Conservation (phyloP, 2,797 vertebrate species). For the Pseudotriccus pelzelni region DNA sequence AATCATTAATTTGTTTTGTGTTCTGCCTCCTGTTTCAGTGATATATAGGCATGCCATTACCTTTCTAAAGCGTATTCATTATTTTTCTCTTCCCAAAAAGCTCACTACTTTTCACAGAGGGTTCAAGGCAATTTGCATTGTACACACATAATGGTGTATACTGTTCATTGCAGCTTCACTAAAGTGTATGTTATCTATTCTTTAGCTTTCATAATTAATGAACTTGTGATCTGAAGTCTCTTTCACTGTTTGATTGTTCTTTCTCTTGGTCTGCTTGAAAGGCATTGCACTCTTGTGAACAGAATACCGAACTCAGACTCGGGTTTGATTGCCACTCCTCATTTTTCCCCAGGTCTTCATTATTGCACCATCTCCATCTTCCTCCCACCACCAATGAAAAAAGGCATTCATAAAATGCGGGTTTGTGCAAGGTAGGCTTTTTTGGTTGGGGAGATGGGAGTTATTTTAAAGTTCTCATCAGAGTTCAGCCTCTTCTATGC, state of each 20-base stretch:
- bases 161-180: background rate
- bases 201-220: conserved; percentile 29
- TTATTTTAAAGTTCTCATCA: background rate
- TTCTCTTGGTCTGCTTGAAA: background rate
- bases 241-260: background rate
- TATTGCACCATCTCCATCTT: background rate
- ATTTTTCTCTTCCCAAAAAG: conserved; percentile 33
- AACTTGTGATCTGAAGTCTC: background rate
- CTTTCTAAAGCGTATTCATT: conserved; percentile 54
- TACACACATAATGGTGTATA: rapidly evolving
- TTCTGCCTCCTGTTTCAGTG: conserved; percentile 63
- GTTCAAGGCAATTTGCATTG: background rate
- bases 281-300: background rate
- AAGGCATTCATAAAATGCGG: background rate
- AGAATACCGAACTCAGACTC: background rate
- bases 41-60: conserved; percentile 65
- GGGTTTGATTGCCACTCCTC: background rate
- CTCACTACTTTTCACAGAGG: background rate
- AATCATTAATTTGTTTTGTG: conserved; percentile 69
- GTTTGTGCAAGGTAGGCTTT: background rate
- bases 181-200: background rate
- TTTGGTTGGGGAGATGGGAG: background rate
- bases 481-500: background rate
- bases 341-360: background rate
- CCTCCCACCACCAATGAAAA: background rate